Conservation (phyloP, 2,888 invertebrate genomes). For the Drosophila mettleri region DNA sequence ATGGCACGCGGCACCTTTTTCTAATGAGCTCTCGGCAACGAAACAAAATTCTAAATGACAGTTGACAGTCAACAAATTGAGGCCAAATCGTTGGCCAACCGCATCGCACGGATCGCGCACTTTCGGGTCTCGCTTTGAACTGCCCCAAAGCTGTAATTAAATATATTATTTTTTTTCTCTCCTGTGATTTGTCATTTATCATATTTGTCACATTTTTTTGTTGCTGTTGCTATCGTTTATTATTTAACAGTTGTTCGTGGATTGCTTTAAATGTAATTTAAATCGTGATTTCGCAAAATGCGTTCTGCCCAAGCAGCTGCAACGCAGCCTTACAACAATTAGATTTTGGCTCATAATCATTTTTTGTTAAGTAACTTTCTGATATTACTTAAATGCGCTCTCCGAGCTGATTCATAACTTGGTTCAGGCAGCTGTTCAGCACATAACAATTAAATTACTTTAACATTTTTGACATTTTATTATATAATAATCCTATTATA, state of each 20-base stretch:
- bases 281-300: conserved; percentile 27
- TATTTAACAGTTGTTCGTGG: conserved; percentile 3
- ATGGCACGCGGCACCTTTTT: conserved; percentile 62
- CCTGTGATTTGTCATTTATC: conserved; percentile 30
- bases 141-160: conserved; percentile 27
- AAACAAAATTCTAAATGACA: conserved; percentile 51
- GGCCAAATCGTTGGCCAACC: conserved; percentile 46
- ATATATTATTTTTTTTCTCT: conserved; percentile 2
- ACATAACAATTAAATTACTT: not conserved
- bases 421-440: not conserved
- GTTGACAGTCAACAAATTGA: conserved; percentile 59
- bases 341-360: not conserved
- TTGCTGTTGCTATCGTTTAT: conserved; percentile 3
- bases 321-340: not conserved
- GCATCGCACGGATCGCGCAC: conserved; percentile 16
- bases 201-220: conserved; percentile 36
- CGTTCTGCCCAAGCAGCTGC: conserved; percentile 10
- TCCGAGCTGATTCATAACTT: not conserved
- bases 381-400: not conserved
- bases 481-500: not conserved
- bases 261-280: conserved; percentile 3
- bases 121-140: conserved; percentile 9
- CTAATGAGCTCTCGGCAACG: conserved; percentile 52
- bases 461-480: not conserved
- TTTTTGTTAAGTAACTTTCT: not conserved